Base-by-base conservation (phyloP, 2,888 invertebrate species). In the Eurois occulta region DNA sequence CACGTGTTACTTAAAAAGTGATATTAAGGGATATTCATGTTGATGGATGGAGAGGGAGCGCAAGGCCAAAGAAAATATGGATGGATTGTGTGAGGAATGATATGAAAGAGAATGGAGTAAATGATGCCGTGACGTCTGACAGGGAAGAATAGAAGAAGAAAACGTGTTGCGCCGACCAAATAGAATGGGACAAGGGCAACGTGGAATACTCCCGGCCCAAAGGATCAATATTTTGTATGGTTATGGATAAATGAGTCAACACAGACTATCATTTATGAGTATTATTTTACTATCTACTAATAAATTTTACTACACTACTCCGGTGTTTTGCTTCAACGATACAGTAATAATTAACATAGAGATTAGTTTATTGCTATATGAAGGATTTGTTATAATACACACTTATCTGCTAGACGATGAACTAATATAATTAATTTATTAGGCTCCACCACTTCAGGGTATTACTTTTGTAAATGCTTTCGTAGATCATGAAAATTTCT, bases 331-430 rank as follows among this genome's bases (percentile, higher is more conserved):
- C 71, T 75, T n/a, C 38, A 60, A 58, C 38, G 21, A 73, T 60
- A 55, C 10, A 68, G 68, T 84, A 3, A n/a, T n/a, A 65, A 86
- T 86, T 72, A 69, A 69, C 67, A 24, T 66, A 65, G 58, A 69
- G 78, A 88, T 83, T 84, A 83, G 41, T 70, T 78, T 78, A 35
- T 58, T 74, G 67, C 46, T 74, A 60, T 80, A 79, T 62, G 60
- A 75, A 71, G 82, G 80, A 83, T 81, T 75, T 68, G 69, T 80
- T 72, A 81, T 85, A 88, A 77, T 86, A 73, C 52, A 48, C n/a
- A 69, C 66, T 76, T 74, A 52, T 71, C 69, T 75, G 8, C 38
- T 66, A 60, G 21, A 52, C 32, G 28, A 18, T 62, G 46, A 64
- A 55, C 83, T 78, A 75, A 74, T 71, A 66, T 78, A 28, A 73